Percentiles rank a stretch among this genome's conserved stretches.
These are phyloP conservation scores for Yponomeuta malinellus DNA, from an alignment of 2,888 invertebrate genomes.

Conservation along the genomic window DNA sequence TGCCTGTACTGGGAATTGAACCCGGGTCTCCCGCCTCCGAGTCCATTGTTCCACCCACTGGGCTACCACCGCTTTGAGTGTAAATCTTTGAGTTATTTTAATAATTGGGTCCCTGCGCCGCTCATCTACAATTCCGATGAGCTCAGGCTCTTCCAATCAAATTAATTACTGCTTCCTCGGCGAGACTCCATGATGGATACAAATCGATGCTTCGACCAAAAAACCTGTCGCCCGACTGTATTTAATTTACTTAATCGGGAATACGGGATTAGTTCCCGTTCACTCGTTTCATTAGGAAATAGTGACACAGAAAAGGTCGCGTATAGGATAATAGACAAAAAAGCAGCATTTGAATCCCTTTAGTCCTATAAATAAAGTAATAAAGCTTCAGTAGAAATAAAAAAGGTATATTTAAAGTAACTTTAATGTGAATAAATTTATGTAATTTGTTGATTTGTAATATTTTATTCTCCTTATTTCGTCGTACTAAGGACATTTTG, in stretches of 20 bases:
- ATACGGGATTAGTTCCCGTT: not conserved
- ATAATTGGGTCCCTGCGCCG: conserved; percentile 12
- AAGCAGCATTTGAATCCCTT: not conserved
- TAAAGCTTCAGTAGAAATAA: no score
- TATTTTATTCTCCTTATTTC: no score
- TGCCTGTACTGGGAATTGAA: no score
- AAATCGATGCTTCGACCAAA: conserved; percentile 36
- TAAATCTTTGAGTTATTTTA: conserved; percentile 6
- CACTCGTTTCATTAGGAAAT: not conserved
- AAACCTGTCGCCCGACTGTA: conserved; percentile 26
- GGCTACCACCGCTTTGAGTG: no score
- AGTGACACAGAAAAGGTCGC: not conserved
- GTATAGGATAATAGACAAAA: not conserved
- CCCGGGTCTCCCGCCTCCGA: no score
- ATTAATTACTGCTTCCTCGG: conserved; percentile 53
- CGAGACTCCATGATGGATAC: conserved; percentile 35
- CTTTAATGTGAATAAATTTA: no score
- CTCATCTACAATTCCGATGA: conserved; percentile 54
- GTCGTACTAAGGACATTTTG: no score
- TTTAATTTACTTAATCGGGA: conserved; percentile 7
- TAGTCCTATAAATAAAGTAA: no score
- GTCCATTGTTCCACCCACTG: no score
- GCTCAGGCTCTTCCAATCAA: conserved; percentile 53
- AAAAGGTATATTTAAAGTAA: no score
- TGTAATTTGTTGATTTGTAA: no score